phyloP scores from a whole-genome alignment of 2,113 vertebrate genomes.

The Tenebrosternarchus preto region DNA sequence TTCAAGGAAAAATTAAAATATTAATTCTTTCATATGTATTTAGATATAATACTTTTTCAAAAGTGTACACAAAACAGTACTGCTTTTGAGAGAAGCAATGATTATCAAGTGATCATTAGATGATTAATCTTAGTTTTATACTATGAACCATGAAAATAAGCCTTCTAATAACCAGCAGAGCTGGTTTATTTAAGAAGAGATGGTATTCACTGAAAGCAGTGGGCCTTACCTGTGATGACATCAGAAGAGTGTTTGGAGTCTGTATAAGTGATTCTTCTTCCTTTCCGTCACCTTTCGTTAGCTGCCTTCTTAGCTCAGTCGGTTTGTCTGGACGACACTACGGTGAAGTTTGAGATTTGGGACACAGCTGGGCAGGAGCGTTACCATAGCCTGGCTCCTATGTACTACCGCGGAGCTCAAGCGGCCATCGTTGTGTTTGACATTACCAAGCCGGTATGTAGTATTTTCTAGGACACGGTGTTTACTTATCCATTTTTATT shows the following conservation, averaged over 20 bases:
- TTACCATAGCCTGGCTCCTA: conserved; percentile 83
- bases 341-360: conserved; percentile 87
- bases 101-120: too few relatives aligned
- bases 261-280: neutral
- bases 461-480: neutral
- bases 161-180: neutral
- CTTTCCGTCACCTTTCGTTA: conserved; percentile 43
- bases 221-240: neutral
- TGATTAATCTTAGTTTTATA: too few relatives aligned
- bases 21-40: too few relatives aligned
- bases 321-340: conserved; percentile 82
- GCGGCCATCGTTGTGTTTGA: conserved; percentile 84
- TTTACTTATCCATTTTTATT: too few relatives aligned
- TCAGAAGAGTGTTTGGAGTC: neutral
- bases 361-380: conserved; percentile 83
- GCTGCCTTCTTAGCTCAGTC: conserved; percentile 85
- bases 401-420: conserved; percentile 85
- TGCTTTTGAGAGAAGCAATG: too few relatives aligned
- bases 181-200: too few relatives aligned
- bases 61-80: too few relatives aligned
- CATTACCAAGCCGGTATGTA: conserved; percentile 80
- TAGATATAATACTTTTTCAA: too few relatives aligned
- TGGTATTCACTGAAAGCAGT: neutral
- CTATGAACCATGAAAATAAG: neutral
- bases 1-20: too few relatives aligned